Conservation (phyloP, 2,888 invertebrate genomes). For the Formica aserva region DNA sequence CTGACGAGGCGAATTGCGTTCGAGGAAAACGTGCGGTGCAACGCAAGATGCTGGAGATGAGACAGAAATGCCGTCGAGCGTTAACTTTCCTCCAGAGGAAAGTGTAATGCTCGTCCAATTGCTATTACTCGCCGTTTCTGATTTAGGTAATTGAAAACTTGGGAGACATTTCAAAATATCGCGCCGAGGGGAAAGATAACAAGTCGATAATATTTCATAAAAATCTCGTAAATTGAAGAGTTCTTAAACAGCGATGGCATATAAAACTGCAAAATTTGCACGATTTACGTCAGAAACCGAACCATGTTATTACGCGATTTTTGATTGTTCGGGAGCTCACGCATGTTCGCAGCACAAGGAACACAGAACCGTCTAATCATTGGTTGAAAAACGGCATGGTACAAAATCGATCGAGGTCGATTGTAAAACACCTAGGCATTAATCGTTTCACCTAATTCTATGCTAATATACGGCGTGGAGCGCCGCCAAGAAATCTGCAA, state of each 20-base stretch:
- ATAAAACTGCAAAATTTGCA: background rate
- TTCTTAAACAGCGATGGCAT: background rate
- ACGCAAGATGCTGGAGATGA: constrained; percentile 10
- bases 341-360: background rate
- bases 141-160: constrained; percentile 7
- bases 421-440: constrained; percentile 16
- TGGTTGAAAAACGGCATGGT: constrained; percentile 1
- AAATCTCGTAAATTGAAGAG: background rate
- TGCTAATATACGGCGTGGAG: constrained; percentile 63
- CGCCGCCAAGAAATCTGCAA: constrained; percentile 58
- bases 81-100: background rate
- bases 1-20: constrained; percentile 1
- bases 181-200: background rate
- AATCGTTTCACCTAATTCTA: constrained; percentile 60
- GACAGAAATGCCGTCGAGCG: background rate
- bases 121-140: background rate
- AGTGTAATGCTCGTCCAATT: background rate
- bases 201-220: background rate
- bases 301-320: constrained; percentile 9
- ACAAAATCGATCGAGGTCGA: background rate
- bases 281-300: background rate
- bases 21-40: constrained; percentile 12
- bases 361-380: constrained; percentile 1
- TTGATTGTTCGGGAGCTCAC: constrained; percentile 5
- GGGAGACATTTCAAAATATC: background rate